phyloP scores from a whole-genome alignment of 2,888 invertebrate genomes.

The Catocala sponsa region DNA sequence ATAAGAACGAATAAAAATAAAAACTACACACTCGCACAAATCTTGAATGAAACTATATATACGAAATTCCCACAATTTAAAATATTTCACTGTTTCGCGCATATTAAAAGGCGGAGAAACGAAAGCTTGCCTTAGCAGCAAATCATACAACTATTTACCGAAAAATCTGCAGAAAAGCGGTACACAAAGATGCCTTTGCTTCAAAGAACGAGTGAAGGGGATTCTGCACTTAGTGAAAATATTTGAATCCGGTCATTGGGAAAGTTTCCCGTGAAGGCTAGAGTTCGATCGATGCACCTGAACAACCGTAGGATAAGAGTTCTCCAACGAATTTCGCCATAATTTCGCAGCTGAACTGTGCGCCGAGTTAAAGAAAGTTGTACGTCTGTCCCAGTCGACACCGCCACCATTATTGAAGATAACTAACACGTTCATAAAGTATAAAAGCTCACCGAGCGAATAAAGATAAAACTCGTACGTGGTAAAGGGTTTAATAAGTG shows the following conservation, averaged over 20 bases:
- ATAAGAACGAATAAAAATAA: no score
- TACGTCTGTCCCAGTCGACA: slow-evolving; percentile 59
- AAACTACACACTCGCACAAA: no score
- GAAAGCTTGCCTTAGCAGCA: slow-evolving; percentile 42
- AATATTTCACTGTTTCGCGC: neutral
- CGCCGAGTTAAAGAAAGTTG: slow-evolving; percentile 60
- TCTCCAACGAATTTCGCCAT: slow-evolving; percentile 62
- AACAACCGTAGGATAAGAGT: slow-evolving; percentile 52
- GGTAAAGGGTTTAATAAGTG: slow-evolving; percentile 45
- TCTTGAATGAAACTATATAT: no score
- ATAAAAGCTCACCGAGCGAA: slow-evolving; percentile 54
- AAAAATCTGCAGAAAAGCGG: slow-evolving; percentile 62
- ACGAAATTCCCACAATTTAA: no score
- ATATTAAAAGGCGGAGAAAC: slow-evolving; percentile 27
- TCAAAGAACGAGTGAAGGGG: slow-evolving; percentile 67
- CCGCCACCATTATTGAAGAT: slow-evolving; percentile 58
- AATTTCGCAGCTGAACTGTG: slow-evolving; percentile 57
- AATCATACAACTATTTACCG: slow-evolving; percentile 57
- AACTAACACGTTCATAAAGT: slow-evolving; percentile 51
- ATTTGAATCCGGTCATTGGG: slow-evolving; percentile 74
- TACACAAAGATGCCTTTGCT: slow-evolving; percentile 60
- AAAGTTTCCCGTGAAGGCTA: slow-evolving; percentile 58
- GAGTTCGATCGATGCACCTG: slow-evolving; percentile 67
- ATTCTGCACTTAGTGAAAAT: slow-evolving; percentile 74
- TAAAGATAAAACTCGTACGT: slow-evolving; percentile 55